Evolutionary conservation across 2,888 invertebrate genomes (phyloP).

Genomic region (Drosophila merina): DNA sequence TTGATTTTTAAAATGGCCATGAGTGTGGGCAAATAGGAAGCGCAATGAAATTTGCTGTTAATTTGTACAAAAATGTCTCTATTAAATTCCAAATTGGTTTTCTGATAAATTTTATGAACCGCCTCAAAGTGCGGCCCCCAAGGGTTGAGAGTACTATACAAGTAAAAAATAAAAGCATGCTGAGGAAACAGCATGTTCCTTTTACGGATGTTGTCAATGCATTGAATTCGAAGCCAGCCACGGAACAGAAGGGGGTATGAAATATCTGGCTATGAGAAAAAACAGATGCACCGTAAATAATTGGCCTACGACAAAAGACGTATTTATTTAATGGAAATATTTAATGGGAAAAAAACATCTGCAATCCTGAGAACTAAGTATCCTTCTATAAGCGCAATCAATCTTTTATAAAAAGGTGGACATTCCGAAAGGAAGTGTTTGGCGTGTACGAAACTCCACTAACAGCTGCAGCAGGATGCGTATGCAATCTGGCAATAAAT

Average conservation of each 20-base stretch:
- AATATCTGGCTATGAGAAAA: constrained; percentile 12
- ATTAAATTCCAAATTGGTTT: constrained; percentile 61
- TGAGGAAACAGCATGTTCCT: constrained; percentile 33
- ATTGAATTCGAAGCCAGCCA: constrained; percentile 64
- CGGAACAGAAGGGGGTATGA: constrained; percentile 48
- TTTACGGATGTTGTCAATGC: constrained; percentile 53
- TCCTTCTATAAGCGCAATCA: background rate
- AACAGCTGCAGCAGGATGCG: constrained; percentile 45
- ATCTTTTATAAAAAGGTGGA: background rate
- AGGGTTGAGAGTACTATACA: constrained; percentile 1
- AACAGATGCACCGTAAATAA: constrained; percentile 9
- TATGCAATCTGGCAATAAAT: constrained; percentile 74
- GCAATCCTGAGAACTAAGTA: background rate
- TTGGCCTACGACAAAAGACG: background rate
- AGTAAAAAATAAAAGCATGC: constrained; percentile 10
- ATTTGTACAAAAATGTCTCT: constrained; percentile 73
- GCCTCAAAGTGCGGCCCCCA: constrained; percentile 24
- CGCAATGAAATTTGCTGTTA: constrained; percentile 55
- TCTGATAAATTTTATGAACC: constrained; percentile 60
- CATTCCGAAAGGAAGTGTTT: background rate
- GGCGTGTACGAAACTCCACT: background rate
- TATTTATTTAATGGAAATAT: background rate
- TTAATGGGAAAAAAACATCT: background rate
- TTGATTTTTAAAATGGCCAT: constrained; percentile 60
- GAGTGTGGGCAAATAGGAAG: background rate